Evolutionary conservation across 2,888 invertebrate species (phyloP).

Genomic region (Tanytarsus gracilentus): DNA sequence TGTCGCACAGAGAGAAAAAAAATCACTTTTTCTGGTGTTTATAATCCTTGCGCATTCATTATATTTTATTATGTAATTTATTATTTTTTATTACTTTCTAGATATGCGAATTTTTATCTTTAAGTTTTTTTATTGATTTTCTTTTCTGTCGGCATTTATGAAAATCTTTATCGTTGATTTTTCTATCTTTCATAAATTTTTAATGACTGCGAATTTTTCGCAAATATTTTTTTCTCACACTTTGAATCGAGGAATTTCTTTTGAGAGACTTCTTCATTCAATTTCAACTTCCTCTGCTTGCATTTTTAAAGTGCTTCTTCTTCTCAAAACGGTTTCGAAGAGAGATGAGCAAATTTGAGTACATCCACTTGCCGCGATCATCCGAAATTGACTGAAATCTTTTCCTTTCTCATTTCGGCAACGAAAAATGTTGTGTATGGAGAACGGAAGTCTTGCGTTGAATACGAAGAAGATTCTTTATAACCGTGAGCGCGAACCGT

Average conservation of each 20-base stretch:
- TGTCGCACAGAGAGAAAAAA: too few relatives aligned
- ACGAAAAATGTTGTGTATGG: background rate
- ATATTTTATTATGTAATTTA: background rate
- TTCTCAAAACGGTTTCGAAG: background rate
- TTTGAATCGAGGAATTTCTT: background rate
- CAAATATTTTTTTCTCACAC: background rate
- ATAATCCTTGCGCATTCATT: background rate
- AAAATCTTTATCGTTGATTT: background rate
- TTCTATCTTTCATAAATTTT: background rate
- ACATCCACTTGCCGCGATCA: constrained; percentile 25
- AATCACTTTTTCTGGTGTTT: background rate
- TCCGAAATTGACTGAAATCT: constrained; percentile 25
- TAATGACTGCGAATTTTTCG: background rate
- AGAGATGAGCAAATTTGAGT: background rate
- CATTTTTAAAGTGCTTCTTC: background rate
- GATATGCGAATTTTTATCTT: background rate
- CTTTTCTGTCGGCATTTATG: background rate
- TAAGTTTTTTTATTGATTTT: background rate
- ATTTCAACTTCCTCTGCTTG: background rate
- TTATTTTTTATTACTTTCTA: background rate
- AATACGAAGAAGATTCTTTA: constrained; percentile 9
- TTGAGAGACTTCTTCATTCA: background rate
- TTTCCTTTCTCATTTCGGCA: background rate
- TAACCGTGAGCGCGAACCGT: too few relatives aligned
- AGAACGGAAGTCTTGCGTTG: background rate